phyloP scores from a whole-genome alignment of 2,888 invertebrate genomes.

The Parnassius smintheus region DNA sequence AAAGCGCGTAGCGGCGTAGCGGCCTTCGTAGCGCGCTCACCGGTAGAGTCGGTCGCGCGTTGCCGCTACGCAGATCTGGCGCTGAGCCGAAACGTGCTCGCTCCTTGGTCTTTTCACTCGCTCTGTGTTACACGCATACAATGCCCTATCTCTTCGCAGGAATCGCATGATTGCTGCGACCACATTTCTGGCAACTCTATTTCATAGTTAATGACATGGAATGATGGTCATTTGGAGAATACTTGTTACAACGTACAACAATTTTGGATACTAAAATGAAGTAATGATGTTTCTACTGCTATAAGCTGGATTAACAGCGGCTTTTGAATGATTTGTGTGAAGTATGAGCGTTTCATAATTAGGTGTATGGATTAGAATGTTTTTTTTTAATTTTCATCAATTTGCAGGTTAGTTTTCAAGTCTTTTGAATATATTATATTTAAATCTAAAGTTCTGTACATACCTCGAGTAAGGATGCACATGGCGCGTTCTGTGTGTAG shows the following conservation, averaged over 20 bases:
- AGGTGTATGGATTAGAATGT: too few species aligned
- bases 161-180: not conserved
- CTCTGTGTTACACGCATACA: slow-evolving; percentile 60
- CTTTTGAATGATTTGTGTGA: too few species aligned
- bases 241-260: not conserved
- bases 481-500: slow-evolving; percentile 69
- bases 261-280: slow-evolving; percentile 3
- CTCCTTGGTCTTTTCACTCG: slow-evolving; percentile 49
- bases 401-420: too few species aligned
- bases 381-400: too few species aligned
- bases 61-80: slow-evolving; percentile 77
- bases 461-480: slow-evolving; percentile 61
- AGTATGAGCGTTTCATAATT: too few species aligned
- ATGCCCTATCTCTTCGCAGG: slow-evolving; percentile 39
- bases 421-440: too few species aligned
- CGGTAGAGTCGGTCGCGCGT: slow-evolving; percentile 58
- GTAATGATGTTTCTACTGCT: slow-evolving; percentile 5
- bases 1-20: slow-evolving; percentile 89
- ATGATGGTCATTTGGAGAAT: slow-evolving; percentile 17
- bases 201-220: slow-evolving; percentile 27
- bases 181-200: slow-evolving; percentile 3
- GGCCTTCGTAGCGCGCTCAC: slow-evolving; percentile 68
- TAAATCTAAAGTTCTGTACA: not conserved
- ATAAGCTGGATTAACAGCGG: slow-evolving; percentile 1
- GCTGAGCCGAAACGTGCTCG: slow-evolving; percentile 81